Base-by-base conservation (phyloP, 2,797 vertebrate species). In the Poecile montanus region DNA sequence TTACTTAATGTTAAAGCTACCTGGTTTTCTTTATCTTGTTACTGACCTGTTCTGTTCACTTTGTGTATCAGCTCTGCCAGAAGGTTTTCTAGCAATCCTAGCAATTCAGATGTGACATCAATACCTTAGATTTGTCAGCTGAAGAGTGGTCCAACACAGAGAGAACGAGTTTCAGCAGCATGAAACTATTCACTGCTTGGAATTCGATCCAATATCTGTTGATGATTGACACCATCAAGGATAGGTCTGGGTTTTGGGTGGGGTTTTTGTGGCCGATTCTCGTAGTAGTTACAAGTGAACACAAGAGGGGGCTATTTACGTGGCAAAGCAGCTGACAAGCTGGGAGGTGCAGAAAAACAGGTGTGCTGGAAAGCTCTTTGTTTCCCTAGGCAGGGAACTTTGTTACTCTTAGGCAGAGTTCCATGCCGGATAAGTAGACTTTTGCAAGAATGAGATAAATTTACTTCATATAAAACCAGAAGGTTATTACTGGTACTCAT, bases 261-360 rank as follows among this genome's bases (percentile, higher is more conserved):
- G 45, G 9, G 50, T 23, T 66, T 42, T 51, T 47, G 44, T 78
- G 34, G 7, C 50, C 12, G 10, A 7, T 70, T 82, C 80, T 42
- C 61, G 70, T 58, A 96, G 48, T 94, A 30, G 63, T 77, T 63
- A 16, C 0, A 56, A 85, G 20, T 16, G 18, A 79, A 63, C 91
- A 42, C 72, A n/a, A 92, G 95, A 92, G 85, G 95, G 94, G 7
- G 6, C 12, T 88, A 30, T 86, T 89, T 51, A 63, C 47, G 6
- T 22, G 50, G 78, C 29, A 70, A 82, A 93, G 42, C 40, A 48
- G 15, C 25, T 63, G 18, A 16, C 0, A 1, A 18, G 7, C 16
- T 53, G 25, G 14, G 9, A 26, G 13, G 14, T 63, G 17, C 47
- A 27, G 29, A 22, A 70, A 60, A 87, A 13, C 7, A 0, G 8